Conservation (phyloP, 2,113 vertebrate genomes). For the Platichthys stellatus region DNA sequence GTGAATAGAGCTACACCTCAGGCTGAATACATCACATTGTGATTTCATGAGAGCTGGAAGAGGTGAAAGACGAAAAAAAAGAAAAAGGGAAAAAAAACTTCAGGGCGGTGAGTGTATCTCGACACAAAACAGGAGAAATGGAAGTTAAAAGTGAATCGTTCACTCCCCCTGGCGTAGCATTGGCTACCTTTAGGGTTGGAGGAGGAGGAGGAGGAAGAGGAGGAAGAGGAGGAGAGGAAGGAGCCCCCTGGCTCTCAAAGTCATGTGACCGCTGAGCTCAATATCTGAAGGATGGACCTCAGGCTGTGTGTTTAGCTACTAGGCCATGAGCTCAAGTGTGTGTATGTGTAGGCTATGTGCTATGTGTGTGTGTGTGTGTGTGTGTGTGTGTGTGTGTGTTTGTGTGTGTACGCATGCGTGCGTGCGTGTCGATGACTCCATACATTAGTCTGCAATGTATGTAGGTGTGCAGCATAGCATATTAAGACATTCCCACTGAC, state of each 20-base stretch:
- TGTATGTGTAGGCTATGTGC: slow-evolving; percentile 28
- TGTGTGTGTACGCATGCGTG: slow-evolving; percentile 52
- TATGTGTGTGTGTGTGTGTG: slow-evolving; percentile 51
- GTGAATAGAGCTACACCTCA: slow-evolving; percentile 79
- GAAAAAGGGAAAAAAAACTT: slow-evolving; percentile 49
- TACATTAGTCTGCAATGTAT: slow-evolving; percentile 3
- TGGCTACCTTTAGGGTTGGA: slow-evolving; percentile 72
- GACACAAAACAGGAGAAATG: slow-evolving; percentile 70
- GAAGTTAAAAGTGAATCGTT: slow-evolving; percentile 77
- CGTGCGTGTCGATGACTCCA: slow-evolving; percentile 13
- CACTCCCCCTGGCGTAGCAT: slow-evolving; percentile 71
- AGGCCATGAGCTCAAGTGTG: slow-evolving; percentile 37
- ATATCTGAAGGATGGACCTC: slow-evolving; percentile 72
- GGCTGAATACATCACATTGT: slow-evolving; percentile 82
- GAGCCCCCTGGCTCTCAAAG: slow-evolving; percentile 59
- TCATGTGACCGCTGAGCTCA: slow-evolving; percentile 64
- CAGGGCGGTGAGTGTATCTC: slow-evolving; percentile 57
- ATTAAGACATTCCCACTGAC: slow-evolving; percentile 38
- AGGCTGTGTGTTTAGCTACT: slow-evolving; percentile 69
- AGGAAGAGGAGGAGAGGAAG: slow-evolving; percentile 46
- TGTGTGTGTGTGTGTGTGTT: slow-evolving; percentile 56
- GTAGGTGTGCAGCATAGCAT: slow-evolving; percentile 2
- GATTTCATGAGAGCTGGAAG: slow-evolving; percentile 80
- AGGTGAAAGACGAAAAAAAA: slow-evolving; percentile 32
- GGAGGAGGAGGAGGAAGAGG: slow-evolving; percentile 43